Percentiles rank a stretch among this genome's conserved stretches.
phyloP scores from a whole-genome alignment of 2,888 invertebrate species.

The Melanostoma scalare region DNA sequence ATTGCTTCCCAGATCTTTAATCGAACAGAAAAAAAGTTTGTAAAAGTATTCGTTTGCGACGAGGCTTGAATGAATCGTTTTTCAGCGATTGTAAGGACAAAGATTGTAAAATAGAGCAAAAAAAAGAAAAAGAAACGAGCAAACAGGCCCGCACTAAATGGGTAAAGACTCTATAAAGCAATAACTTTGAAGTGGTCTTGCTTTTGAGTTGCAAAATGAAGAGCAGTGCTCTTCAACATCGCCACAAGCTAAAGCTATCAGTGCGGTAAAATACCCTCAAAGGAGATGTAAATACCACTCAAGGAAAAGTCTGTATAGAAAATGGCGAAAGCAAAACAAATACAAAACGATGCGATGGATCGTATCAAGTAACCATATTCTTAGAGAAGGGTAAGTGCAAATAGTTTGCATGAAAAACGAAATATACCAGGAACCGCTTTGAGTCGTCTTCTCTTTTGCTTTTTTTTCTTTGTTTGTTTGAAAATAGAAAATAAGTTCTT shows the following conservation, averaged over 20 bases:
- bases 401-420: neutral
- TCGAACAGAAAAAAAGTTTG: neutral
- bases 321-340: slow-evolving; percentile 18
- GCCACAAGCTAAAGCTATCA: slow-evolving; percentile 16
- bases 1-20: too few relatives aligned
- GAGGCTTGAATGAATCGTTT: slow-evolving; percentile 21
- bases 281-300: slow-evolving; percentile 38
- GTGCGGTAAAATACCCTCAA: slow-evolving; percentile 21
- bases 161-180: slow-evolving; percentile 38
- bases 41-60: slow-evolving; percentile 19
- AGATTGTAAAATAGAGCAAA: neutral
- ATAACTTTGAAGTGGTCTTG: slow-evolving; percentile 55
- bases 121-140: neutral
- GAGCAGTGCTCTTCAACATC: slow-evolving; percentile 18
- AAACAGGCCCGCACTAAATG: neutral
- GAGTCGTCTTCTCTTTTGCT: too few relatives aligned
- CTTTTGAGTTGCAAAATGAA: slow-evolving; percentile 49
- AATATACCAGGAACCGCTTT: neutral
- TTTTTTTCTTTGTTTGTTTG: too few relatives aligned
- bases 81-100: slow-evolving; percentile 16
- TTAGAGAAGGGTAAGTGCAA: neutral
- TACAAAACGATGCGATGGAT: slow-evolving; percentile 4
- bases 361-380: slow-evolving; percentile 23
- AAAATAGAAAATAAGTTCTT: too few relatives aligned
- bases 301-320: slow-evolving; percentile 2